Evolutionary conservation across 1,140 invertebrate genomes (phyloP).

Genomic region (Paraescarpia echinospica): DNA sequence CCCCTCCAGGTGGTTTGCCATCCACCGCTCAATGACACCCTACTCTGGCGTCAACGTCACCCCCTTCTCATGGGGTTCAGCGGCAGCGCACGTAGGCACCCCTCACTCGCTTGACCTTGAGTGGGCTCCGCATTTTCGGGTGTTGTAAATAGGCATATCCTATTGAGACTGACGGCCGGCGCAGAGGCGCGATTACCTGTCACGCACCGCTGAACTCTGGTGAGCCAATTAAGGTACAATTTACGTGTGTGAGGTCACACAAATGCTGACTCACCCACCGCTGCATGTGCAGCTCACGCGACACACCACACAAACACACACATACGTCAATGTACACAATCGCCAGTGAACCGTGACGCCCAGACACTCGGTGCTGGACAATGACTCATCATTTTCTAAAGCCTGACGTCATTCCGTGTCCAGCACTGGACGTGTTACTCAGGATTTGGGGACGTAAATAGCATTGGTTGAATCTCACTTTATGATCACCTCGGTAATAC

Average conservation of each 20-base stretch:
- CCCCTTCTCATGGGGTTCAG: neutral
- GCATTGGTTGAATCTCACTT: no score
- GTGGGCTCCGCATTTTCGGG: neutral
- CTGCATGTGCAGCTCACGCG: neutral
- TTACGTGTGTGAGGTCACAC: neutral
- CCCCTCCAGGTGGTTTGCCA: neutral
- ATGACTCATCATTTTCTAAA: neutral
- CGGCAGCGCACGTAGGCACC: neutral
- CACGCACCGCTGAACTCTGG: neutral
- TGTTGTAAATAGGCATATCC: neutral
- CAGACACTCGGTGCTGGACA: neutral
- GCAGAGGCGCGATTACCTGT: neutral
- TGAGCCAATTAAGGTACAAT: neutral
- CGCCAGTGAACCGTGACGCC: neutral
- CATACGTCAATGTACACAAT: neutral
- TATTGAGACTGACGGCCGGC: neutral
- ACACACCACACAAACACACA: neutral
- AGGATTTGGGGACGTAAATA: no score
- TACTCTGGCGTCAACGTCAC: neutral
- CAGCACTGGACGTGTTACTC: neutral
- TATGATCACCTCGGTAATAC: no score
- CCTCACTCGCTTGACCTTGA: neutral
- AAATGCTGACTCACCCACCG: neutral
- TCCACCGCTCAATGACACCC: neutral
- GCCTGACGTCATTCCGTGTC: neutral